A percentile compares a stretch with the other conserved stretches of the same genome.
These are phyloP conservation scores for Eumeta japonica DNA, from an alignment of 1,140 invertebrate genomes.

Conservation along the genomic window DNA sequence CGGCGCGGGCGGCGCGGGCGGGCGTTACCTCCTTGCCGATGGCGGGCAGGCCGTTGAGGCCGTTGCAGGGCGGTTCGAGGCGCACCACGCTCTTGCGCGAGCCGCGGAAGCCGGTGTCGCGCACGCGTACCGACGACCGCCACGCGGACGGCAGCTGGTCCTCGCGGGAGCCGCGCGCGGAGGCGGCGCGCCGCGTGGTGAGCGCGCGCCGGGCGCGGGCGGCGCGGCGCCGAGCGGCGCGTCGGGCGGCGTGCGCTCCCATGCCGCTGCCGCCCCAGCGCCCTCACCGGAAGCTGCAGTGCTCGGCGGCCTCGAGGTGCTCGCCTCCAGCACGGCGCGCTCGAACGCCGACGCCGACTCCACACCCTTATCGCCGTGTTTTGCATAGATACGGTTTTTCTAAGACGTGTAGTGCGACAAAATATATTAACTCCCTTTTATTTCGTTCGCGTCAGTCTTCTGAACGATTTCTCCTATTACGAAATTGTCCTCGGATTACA, in stretches of 20 bases:
- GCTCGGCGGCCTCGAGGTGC: slow-evolving; percentile 41
- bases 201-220: slow-evolving; percentile 24
- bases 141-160: slow-evolving; percentile 46
- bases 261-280: slow-evolving; percentile 46
- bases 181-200: slow-evolving; percentile 33
- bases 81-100: slow-evolving; percentile 60
- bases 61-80: slow-evolving; percentile 63
- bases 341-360: slow-evolving; percentile 47
- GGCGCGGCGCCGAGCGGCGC: slow-evolving; percentile 35
- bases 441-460: no score
- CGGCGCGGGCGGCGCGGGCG: no score
- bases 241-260: slow-evolving; percentile 45
- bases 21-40: slow-evolving; percentile 60
- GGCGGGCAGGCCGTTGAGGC: slow-evolving; percentile 53
- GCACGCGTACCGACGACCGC: slow-evolving; percentile 61
- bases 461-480: slow-evolving; percentile 16
- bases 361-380: slow-evolving; percentile 49
- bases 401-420: background rate
- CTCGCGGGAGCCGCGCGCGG: slow-evolving; percentile 40
- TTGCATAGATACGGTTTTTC: slow-evolving; percentile 46
- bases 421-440: no score
- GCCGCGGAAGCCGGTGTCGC: slow-evolving; percentile 61
- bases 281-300: slow-evolving; percentile 51
- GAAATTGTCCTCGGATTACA: no score
- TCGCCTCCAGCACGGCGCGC: slow-evolving; percentile 48